Evolutionary conservation across 2,797 vertebrate genomes (phyloP).

Genomic region (Falco columbarius): DNA sequence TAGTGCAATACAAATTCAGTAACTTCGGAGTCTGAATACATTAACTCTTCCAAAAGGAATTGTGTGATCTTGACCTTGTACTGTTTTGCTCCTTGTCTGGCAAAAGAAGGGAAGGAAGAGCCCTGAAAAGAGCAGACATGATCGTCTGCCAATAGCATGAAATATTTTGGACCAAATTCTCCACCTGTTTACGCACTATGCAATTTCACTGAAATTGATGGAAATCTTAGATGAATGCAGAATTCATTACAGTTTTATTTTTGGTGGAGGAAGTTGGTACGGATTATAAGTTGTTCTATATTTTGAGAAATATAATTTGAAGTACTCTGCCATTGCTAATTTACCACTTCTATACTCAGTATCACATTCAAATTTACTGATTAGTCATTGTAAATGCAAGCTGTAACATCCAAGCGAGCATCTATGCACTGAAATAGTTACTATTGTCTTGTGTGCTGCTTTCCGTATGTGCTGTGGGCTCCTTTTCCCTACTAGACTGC

Average conservation of each 20-base stretch:
- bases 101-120: background rate
- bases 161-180: conserved; percentile 42
- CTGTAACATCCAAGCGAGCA: conserved; percentile 7
- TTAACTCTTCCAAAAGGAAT: background rate
- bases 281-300: conserved; percentile 28
- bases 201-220: conserved; percentile 21
- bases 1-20: background rate
- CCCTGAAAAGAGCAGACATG: background rate
- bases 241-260: conserved; percentile 40
- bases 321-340: conserved; percentile 53
- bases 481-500: conserved; percentile 19
- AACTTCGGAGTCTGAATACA: background rate
- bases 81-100: background rate
- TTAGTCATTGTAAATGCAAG: conserved; percentile 59
- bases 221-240: background rate
- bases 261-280: conserved; percentile 37
- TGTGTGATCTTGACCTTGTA: background rate
- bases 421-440: conserved; percentile 53
- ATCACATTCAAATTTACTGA: conserved; percentile 56
- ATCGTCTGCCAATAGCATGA: background rate
- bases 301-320: conserved; percentile 63
- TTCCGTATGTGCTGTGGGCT: background rate
- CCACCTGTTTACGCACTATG: conserved; percentile 21
- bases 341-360: conserved; percentile 49
- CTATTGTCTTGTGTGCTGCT: conserved; percentile 41